Conservation (phyloP, 2,113 vertebrate genomes). For the Atlantisia rogersi region DNA sequence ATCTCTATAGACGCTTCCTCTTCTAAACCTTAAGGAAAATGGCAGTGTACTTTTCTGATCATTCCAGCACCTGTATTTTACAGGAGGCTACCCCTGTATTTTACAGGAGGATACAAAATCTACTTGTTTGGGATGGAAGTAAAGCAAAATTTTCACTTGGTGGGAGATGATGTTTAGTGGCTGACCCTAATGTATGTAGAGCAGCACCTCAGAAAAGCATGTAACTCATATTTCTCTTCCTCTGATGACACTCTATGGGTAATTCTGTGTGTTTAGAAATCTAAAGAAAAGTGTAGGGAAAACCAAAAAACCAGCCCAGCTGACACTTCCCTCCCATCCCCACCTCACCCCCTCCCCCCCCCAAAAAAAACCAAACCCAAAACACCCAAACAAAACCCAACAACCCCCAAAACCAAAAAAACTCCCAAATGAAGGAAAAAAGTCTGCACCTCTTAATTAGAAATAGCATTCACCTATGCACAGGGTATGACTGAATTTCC, state of each 20-base stretch:
- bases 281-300: background rate
- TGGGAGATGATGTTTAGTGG: background rate
- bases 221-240: background rate
- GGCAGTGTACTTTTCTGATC: background rate
- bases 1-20: background rate
- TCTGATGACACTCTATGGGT: background rate
- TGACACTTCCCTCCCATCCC: no score
- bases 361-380: background rate
- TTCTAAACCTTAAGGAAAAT: background rate
- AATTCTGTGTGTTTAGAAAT: background rate
- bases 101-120: background rate
- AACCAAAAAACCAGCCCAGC: background rate
- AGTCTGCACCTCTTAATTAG: background rate
- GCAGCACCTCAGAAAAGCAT: background rate
- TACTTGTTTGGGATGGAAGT: background rate
- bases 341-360: rapidly evolving
- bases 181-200: background rate
- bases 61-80: background rate
- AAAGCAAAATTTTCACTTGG: background rate
- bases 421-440: no score
- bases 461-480: background rate
- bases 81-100: background rate
- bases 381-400: background rate
- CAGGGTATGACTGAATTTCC: background rate
- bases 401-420: background rate